These are phyloP conservation scores for Scalopus aquaticus DNA, from an alignment of 2,113 vertebrate genomes.

Conservation along the genomic window DNA sequence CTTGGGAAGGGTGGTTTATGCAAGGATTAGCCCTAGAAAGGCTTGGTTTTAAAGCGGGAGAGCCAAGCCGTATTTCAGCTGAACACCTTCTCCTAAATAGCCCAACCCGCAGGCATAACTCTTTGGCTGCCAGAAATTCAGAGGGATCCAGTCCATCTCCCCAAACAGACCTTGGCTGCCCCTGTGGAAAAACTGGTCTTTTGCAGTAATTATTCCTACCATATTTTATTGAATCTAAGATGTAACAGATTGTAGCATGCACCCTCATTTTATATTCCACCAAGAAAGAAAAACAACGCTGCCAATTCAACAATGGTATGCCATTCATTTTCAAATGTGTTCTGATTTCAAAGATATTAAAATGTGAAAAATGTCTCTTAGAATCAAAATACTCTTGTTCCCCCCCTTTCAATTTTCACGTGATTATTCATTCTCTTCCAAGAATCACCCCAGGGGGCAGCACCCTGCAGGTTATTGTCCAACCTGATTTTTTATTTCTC, in stretches of 20 bases:
- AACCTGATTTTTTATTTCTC: background rate
- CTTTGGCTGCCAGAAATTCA: background rate
- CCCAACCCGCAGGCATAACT: background rate
- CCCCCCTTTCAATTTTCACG: background rate
- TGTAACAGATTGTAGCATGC: background rate
- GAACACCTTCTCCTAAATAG: background rate
- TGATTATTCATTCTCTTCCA: slow-evolving; percentile 42
- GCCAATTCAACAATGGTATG: slow-evolving; percentile 8
- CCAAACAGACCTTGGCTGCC: background rate
- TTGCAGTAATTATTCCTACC: background rate
- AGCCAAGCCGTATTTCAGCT: background rate
- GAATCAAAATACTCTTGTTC: background rate
- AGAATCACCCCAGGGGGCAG: background rate
- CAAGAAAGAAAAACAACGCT: slow-evolving; percentile 61
- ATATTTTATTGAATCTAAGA: background rate
- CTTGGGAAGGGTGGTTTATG: background rate
- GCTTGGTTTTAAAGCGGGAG: background rate
- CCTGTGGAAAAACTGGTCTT: background rate
- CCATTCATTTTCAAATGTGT: slow-evolving; percentile 42
- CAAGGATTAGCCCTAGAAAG: background rate
- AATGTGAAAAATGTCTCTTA: slow-evolving; percentile 43
- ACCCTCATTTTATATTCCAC: background rate
- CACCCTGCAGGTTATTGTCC: background rate
- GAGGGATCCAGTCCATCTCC: background rate
- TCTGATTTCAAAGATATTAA: slow-evolving; percentile 51